Conservation (phyloP, 2,113 vertebrate genomes). For the Globicephala melas region DNA sequence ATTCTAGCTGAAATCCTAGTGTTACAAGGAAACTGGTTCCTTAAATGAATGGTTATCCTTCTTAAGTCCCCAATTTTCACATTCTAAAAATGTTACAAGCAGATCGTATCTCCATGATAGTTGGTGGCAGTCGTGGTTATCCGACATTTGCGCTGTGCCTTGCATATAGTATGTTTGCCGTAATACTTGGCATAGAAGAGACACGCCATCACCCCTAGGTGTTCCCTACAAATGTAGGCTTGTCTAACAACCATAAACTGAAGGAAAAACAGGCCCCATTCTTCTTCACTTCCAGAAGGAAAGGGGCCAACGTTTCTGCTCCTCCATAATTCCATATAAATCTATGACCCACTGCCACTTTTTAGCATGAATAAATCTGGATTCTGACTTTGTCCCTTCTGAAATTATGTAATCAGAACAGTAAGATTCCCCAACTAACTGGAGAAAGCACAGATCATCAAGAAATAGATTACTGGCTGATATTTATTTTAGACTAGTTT, state of each 20-base stretch:
- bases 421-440: not conserved
- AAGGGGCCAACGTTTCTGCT: not conserved
- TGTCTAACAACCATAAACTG: not conserved
- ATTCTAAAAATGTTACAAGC: not conserved
- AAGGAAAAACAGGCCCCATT: not conserved
- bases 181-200: not conserved
- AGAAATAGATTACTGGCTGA: not conserved
- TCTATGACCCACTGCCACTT: not conserved
- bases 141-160: not conserved
- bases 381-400: not conserved
- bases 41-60: not conserved
- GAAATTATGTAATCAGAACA: conserved; percentile 25
- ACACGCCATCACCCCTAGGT: not conserved
- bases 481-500: not conserved
- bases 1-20: not conserved
- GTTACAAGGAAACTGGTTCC: not conserved
- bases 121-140: not conserved
- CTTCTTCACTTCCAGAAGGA: not conserved
- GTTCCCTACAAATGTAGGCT: not conserved
- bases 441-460: not conserved
- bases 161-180: not conserved
- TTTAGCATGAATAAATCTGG: not conserved
- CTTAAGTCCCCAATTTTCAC: not conserved
- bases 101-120: not conserved
- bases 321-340: not conserved